These are phyloP conservation scores for Paragorgia papillata DNA, from an alignment of 92 coral and sea anemone genomes.

Conservation along the genomic window DNA sequence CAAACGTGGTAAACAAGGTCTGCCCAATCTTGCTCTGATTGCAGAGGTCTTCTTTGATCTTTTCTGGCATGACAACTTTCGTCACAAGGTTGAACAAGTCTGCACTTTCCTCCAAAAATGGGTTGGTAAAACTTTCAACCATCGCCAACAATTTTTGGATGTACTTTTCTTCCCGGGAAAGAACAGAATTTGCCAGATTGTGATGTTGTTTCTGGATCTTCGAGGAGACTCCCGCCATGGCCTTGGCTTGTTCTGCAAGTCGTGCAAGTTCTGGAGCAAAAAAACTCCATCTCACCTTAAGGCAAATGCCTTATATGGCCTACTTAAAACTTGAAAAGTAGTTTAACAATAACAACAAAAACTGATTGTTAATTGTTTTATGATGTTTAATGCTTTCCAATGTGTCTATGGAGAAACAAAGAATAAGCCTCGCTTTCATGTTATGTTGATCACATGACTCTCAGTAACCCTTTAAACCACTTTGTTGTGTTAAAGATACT, in stretches of 20 bases:
- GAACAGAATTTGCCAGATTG: conserved; percentile 44
- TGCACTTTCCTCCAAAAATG: conserved; percentile 50
- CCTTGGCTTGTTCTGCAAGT: conserved; percentile 61
- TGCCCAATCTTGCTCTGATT: conserved; percentile 28
- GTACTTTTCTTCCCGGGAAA: conserved; percentile 57
- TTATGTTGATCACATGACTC: not conserved
- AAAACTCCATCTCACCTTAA: not conserved
- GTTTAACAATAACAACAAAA: too few species aligned
- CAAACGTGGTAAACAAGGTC: conserved; percentile 41
- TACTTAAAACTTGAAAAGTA: too few species aligned
- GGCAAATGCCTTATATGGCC: too few species aligned
- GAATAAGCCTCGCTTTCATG: not conserved
- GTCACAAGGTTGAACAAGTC: conserved; percentile 62
- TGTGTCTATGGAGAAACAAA: not conserved
- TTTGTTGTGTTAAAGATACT: too few species aligned
- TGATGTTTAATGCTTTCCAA: too few species aligned
- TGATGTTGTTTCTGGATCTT: conserved; percentile 56
- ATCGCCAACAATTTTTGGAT: conserved; percentile 28
- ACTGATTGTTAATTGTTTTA: too few species aligned
- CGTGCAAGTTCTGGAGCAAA: conserved; percentile 61
- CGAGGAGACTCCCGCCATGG: conserved; percentile 59
- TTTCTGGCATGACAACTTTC: conserved; percentile 48
- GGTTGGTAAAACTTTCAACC: conserved; percentile 53
- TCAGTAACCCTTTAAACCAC: too few species aligned
- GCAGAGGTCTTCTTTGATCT: conserved; percentile 56